Percentiles rank a stretch among this genome's conserved stretches.
Evolutionary conservation across 2,113 vertebrate genomes (phyloP).

Genomic region (Pelecanoides urinatrix): DNA sequence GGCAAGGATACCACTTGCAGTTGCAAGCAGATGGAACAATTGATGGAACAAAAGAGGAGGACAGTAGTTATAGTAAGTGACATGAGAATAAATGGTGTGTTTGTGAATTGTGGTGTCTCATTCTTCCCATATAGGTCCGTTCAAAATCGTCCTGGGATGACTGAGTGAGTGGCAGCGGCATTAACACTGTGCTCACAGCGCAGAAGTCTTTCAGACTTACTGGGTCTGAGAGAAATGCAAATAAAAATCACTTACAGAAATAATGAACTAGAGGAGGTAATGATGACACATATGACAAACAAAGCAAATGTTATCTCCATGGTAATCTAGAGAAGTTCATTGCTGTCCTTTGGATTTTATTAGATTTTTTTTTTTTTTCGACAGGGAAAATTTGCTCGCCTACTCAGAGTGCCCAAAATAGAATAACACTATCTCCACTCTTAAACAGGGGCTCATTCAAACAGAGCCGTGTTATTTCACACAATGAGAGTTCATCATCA

Average conservation of each 20-base stretch:
- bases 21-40: slow-evolving; percentile 98
- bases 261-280: slow-evolving; percentile 55
- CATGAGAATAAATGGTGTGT: neutral
- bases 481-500: slow-evolving; percentile 3
- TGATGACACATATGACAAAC: slow-evolving; percentile 64
- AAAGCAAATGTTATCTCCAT: slow-evolving; percentile 78
- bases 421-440: slow-evolving; percentile 46
- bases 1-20: slow-evolving; percentile 98
- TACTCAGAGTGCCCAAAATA: slow-evolving; percentile 68
- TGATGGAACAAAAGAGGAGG: slow-evolving; percentile 97
- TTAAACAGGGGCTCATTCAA: slow-evolving; percentile 53
- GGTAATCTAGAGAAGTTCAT: slow-evolving; percentile 70
- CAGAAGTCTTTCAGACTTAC: neutral
- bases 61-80: slow-evolving; percentile 96
- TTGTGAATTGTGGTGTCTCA: slow-evolving; percentile 15
- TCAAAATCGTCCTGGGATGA: neutral
- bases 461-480: neutral
- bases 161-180: neutral
- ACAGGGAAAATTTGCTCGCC: slow-evolving; percentile 73
- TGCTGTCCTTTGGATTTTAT: slow-evolving; percentile 74
- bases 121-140: neutral
- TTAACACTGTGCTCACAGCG: neutral
- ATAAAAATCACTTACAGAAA: slow-evolving; percentile 5
- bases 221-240: slow-evolving; percentile 2
- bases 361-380: slow-evolving; percentile 41